Conservation (phyloP, 2,797 vertebrate species). For the Xyrichtys novacula region DNA sequence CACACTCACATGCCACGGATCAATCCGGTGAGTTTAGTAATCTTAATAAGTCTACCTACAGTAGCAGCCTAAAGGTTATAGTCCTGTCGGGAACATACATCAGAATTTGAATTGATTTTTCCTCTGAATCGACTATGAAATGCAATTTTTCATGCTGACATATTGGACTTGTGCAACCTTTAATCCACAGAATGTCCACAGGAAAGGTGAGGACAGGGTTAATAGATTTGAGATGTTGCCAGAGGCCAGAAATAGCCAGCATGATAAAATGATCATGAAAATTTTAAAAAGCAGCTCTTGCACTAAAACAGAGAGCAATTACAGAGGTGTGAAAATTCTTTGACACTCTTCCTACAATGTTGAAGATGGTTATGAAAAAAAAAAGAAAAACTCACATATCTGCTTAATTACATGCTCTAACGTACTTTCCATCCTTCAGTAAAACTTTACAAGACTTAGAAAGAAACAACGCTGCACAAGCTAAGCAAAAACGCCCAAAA, state of each 20-base stretch:
- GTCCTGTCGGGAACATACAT: conserved; percentile 13
- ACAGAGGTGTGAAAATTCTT: background rate
- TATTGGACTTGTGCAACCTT: conserved; percentile 43
- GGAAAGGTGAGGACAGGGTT: conserved; percentile 57
- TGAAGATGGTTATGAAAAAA: background rate
- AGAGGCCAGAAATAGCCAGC: conserved; percentile 11
- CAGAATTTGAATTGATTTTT: conserved; percentile 31
- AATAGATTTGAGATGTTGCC: conserved; percentile 55
- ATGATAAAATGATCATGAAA: conserved; percentile 6
- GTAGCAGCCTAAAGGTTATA: conserved; percentile 19
- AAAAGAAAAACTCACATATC: background rate
- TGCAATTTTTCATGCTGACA: conserved; percentile 45
- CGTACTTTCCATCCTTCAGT: too few relatives aligned
- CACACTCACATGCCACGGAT: background rate
- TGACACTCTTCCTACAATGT: background rate
- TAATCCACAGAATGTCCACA: conserved; percentile 43
- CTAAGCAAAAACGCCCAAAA: background rate
- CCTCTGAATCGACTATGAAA: conserved; percentile 26
- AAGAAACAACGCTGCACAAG: background rate
- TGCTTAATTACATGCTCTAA: background rate
- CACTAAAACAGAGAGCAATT: background rate
- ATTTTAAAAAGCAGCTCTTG: background rate
- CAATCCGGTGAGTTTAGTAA: background rate
- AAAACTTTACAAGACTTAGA: background rate
- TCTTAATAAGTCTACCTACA: conserved; percentile 11